A percentile compares a stretch with the other conserved stretches of the same genome.
phyloP scores from a whole-genome alignment of 1,140 invertebrate species.

The Mercenaria mercenaria region DNA sequence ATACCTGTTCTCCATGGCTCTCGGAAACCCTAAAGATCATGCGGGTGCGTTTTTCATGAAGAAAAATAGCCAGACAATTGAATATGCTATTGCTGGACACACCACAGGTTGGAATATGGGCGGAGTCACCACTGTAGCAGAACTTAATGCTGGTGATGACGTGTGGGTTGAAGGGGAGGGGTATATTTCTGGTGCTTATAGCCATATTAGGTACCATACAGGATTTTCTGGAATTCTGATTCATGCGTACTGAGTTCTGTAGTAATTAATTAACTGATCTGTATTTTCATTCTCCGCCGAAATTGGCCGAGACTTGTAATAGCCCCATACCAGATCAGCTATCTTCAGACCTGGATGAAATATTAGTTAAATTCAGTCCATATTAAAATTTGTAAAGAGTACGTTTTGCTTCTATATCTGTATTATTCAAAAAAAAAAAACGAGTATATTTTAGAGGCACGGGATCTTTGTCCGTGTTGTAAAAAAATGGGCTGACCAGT shows the following conservation, averaged over 20 bases:
- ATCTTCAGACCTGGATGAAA: too few relatives aligned
- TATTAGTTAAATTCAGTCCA: too few relatives aligned
- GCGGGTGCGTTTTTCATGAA: not conserved
- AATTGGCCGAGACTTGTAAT: too few relatives aligned
- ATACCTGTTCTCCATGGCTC: conserved; percentile 18
- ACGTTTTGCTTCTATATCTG: too few relatives aligned
- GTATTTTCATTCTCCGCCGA: too few relatives aligned
- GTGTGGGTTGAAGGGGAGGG: conserved; percentile 31
- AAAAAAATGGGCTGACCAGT: too few relatives aligned
- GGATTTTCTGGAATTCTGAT: not conserved
- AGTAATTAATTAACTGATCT: too few relatives aligned
- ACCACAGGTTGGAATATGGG: conserved; percentile 36
- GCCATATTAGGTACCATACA: not conserved
- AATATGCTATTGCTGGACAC: conserved; percentile 13
- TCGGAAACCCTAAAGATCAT: not conserved
- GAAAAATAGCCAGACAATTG: not conserved
- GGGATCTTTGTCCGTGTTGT: too few relatives aligned
- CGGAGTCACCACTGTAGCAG: not conserved
- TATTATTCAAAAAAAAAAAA: too few relatives aligned
- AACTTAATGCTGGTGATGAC: not conserved
- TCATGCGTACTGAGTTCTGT: not conserved
- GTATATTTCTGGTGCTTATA: not conserved
- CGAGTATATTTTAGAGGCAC: too few relatives aligned
- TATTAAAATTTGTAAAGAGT: too few relatives aligned
- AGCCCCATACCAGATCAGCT: too few relatives aligned